Evolutionary conservation across 2,113 vertebrate species (phyloP).

Genomic region (Brachyistius frenatus): DNA sequence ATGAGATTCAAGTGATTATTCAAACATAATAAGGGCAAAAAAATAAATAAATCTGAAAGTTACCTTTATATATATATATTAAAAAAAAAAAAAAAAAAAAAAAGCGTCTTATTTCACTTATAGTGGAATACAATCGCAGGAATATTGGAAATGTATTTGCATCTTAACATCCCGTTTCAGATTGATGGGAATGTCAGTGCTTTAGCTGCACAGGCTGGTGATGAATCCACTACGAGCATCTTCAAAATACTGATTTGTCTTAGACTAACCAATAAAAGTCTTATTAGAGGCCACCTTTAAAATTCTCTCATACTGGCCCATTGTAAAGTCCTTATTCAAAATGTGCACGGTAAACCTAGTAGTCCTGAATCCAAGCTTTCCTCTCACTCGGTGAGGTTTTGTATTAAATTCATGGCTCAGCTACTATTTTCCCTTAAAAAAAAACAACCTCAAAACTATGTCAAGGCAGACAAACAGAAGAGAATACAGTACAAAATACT

Average conservation of each 20-base stretch:
- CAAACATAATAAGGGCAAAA: constrained; percentile 41
- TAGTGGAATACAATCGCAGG: not conserved
- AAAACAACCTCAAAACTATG: constrained; percentile 25
- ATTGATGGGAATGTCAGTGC: not conserved
- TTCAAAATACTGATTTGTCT: constrained; percentile 4
- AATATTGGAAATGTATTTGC: constrained; percentile 15
- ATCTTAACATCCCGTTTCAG: not conserved
- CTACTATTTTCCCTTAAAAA: constrained; percentile 41
- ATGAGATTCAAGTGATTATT: constrained; percentile 64
- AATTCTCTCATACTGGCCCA: constrained; percentile 38
- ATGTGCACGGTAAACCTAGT: not conserved
- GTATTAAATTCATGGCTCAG: constrained; percentile 33
- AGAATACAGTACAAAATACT: constrained; percentile 70
- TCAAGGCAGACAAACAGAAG: constrained; percentile 38
- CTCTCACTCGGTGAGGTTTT: constrained; percentile 14
- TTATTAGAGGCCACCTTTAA: not conserved
- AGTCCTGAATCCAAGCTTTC: constrained; percentile 17
- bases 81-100: not conserved
- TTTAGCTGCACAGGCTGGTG: constrained; percentile 2
- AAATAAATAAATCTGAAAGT: too few species aligned
- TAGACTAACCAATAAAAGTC: not conserved
- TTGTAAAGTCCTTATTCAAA: constrained; percentile 1
- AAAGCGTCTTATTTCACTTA: not conserved
- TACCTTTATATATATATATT: too few species aligned
- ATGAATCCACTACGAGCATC: constrained; percentile 14